phyloP scores from a whole-genome alignment of 2,113 vertebrate genomes.

The Anoura caudifer region DNA sequence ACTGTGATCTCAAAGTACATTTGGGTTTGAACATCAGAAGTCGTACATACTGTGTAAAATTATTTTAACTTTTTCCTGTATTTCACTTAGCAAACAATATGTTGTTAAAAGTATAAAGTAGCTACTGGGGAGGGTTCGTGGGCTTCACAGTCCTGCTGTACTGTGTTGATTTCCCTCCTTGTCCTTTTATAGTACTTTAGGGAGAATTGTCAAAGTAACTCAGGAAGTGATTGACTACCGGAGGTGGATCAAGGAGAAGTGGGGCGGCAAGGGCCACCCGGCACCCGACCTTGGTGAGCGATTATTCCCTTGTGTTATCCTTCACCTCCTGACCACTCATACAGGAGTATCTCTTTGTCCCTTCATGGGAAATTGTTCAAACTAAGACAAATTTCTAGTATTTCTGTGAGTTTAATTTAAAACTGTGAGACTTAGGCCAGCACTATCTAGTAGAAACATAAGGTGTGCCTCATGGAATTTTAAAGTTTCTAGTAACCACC shows the following conservation, averaged over 20 bases:
- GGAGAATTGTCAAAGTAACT: conserved; percentile 96
- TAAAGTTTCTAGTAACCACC: not conserved
- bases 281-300: conserved; percentile 80
- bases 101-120: fast-evolving
- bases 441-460: fast-evolving
- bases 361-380: fast-evolving
- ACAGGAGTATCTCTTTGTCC: not conserved
- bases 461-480: fast-evolving
- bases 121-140: fast-evolving
- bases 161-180: conserved; percentile 24
- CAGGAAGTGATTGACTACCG: conserved; percentile 97
- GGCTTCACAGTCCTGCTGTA: fast-evolving
- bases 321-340: fast-evolving
- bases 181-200: conserved; percentile 87
- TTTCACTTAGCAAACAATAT: not conserved
- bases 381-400: not conserved
- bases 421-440: not conserved
- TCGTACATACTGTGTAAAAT: fast-evolving
- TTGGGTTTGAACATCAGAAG: not conserved
- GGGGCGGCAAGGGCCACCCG: conserved; percentile 82
- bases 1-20: not conserved
- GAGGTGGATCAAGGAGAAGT: conserved; percentile 93
- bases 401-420: not conserved
- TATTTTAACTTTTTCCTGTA: not conserved
- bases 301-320: fast-evolving